These are phyloP conservation scores for Saturnia japonica DNA, from an alignment of 2,888 invertebrate species.

Conservation along the genomic window DNA sequence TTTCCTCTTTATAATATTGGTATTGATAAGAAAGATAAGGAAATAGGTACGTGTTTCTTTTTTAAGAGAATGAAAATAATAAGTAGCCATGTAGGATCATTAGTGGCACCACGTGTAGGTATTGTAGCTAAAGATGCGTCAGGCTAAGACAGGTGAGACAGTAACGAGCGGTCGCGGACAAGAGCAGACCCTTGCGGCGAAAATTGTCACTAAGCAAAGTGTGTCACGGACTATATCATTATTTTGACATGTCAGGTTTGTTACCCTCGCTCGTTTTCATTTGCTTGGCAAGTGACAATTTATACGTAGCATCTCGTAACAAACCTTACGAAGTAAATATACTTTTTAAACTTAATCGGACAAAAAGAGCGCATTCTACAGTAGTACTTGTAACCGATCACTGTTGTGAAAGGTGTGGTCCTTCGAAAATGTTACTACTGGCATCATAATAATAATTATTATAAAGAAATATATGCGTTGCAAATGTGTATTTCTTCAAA, in stretches of 20 bases:
- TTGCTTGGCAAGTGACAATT: constrained; percentile 6
- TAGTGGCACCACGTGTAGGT: constrained; percentile 64
- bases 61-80: constrained; percentile 8
- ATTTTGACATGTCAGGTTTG: constrained; percentile 46
- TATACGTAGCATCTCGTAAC: neutral
- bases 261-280: neutral
- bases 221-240: constrained; percentile 72
- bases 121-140: constrained; percentile 31
- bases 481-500: neutral
- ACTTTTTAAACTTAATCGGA: neutral
- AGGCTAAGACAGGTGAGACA: constrained; percentile 65
- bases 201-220: constrained; percentile 75
- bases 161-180: constrained; percentile 75
- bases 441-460: neutral
- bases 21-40: too few species aligned
- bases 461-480: neutral
- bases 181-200: constrained; percentile 71
- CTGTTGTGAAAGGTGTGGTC: neutral
- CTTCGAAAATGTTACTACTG: neutral
- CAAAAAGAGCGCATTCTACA: neutral
- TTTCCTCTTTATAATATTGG: too few species aligned
- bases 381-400: neutral
- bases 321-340: neutral
- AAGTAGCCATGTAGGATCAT: constrained; percentile 52
- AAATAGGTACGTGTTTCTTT: neutral